A percentile compares a stretch with the other conserved stretches of the same genome.
Evolutionary conservation across 2,797 vertebrate genomes (phyloP).

Genomic region (Coregonus suidteri): DNA sequence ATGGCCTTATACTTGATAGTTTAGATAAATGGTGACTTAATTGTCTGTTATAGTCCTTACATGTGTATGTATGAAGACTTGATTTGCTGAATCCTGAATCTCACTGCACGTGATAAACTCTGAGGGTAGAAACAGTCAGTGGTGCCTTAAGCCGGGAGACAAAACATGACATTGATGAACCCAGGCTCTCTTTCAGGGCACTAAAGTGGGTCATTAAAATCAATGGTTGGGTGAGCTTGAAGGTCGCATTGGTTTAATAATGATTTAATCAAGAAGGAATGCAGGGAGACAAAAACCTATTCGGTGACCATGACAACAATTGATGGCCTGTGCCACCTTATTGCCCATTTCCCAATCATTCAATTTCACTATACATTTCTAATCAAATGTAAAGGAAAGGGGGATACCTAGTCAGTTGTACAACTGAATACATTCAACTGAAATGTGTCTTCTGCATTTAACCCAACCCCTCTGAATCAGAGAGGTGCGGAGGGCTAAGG

Average conservation of each 20-base stretch:
- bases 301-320: neutral
- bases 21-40: neutral
- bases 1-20: neutral
- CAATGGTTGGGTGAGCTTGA: neutral
- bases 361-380: neutral
- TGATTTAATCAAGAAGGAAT: neutral
- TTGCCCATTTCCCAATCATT: neutral
- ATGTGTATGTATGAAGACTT: neutral
- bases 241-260: neutral
- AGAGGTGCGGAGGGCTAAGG: neutral
- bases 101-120: neutral
- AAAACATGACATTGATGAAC: conserved; percentile 32
- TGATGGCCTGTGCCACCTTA: no score
- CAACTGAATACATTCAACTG: no score
- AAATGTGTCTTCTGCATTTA: no score
- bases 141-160: neutral
- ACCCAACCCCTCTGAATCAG: no score
- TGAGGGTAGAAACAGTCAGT: neutral
- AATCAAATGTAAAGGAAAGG: neutral
- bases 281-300: neutral
- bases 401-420: no score
- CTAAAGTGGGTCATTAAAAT: neutral
- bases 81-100: neutral
- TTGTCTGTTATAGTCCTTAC: neutral
- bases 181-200: neutral